These are phyloP conservation scores for Lampropteryx suffumata DNA, from an alignment of 2,888 invertebrate genomes.

Conservation along the genomic window DNA sequence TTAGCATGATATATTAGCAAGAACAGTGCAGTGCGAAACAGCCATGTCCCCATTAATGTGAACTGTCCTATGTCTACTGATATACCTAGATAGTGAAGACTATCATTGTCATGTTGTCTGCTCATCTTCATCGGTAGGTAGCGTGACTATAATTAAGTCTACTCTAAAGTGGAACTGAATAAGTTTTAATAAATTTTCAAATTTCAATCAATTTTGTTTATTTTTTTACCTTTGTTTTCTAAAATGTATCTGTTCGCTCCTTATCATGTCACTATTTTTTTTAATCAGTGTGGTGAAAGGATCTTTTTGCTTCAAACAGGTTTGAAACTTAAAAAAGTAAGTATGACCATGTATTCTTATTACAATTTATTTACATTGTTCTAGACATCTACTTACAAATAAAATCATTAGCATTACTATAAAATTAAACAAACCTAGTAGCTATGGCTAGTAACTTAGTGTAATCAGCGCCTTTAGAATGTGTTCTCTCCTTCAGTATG, in stretches of 20 bases:
- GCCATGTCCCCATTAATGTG: slow-evolving; percentile 10
- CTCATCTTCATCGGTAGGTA: slow-evolving; percentile 65
- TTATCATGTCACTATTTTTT: no score
- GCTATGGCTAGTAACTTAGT: slow-evolving; percentile 96
- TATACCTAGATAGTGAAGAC: slow-evolving; percentile 21
- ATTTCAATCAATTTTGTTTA: slow-evolving; percentile 64
- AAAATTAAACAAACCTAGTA: slow-evolving; percentile 89
- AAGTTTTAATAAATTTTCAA: slow-evolving; percentile 80
- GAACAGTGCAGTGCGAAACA: slow-evolving; percentile 1
- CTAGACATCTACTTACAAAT: slow-evolving; percentile 3
- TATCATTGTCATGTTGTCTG: slow-evolving; percentile 48
- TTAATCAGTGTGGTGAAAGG: no score
- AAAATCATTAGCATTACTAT: slow-evolving; percentile 17
- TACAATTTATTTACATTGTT: slow-evolving; percentile 46
- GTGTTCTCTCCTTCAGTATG: slow-evolving; percentile 90
- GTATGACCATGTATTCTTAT: background rate
- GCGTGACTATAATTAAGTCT: slow-evolving; percentile 64
- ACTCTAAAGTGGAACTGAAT: slow-evolving; percentile 70
- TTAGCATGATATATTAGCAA: background rate
- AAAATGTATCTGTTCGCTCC: no score
- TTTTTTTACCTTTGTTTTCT: slow-evolving; percentile 13
- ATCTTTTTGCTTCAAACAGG: no score
- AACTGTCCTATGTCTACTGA: slow-evolving; percentile 25
- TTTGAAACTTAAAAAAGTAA: no score
- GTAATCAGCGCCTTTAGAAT: slow-evolving; percentile 93